phyloP scores from a whole-genome alignment of 2,113 vertebrate genomes.

The Nerophis lumbriciformis region DNA sequence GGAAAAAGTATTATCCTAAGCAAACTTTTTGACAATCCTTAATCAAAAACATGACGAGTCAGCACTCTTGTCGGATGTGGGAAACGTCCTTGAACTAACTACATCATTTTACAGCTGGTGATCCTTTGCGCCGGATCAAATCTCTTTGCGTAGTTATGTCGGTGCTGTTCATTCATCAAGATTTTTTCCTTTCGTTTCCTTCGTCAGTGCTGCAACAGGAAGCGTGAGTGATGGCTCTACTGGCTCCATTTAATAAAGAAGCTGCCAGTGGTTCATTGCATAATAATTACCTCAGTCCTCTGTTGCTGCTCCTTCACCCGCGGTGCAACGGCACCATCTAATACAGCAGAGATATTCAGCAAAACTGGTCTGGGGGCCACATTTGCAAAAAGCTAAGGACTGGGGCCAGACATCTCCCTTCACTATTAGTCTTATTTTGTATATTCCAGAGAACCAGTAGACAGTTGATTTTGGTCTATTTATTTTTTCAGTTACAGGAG shows the following conservation, averaged over 20 bases:
- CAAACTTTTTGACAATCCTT: conserved; percentile 9
- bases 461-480: too few relatives aligned
- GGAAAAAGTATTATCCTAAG: not conserved
- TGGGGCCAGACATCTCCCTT: too few relatives aligned
- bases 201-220: conserved; percentile 20
- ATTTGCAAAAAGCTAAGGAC: too few relatives aligned
- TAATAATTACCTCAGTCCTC: conserved; percentile 36
- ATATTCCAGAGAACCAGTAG: too few relatives aligned
- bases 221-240: conserved; percentile 25
- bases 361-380: too few relatives aligned
- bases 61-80: not conserved
- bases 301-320: conserved; percentile 28
- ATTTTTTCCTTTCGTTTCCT: conserved; percentile 14
- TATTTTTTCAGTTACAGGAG: too few relatives aligned
- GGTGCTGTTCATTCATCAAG: conserved; percentile 26
- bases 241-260: conserved; percentile 43
- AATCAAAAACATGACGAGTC: conserved; percentile 8
- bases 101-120: conserved; percentile 11
- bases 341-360: conserved; percentile 9
- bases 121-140: conserved; percentile 20
- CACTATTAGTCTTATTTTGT: too few relatives aligned
- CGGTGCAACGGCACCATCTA: conserved; percentile 37
- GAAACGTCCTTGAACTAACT: conserved; percentile 22
- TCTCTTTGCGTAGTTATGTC: conserved; percentile 7
- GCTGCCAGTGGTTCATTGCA: conserved; percentile 29